Evolutionary conservation across 2,113 vertebrate species (phyloP).

Genomic region (Elanus axillaris): DNA sequence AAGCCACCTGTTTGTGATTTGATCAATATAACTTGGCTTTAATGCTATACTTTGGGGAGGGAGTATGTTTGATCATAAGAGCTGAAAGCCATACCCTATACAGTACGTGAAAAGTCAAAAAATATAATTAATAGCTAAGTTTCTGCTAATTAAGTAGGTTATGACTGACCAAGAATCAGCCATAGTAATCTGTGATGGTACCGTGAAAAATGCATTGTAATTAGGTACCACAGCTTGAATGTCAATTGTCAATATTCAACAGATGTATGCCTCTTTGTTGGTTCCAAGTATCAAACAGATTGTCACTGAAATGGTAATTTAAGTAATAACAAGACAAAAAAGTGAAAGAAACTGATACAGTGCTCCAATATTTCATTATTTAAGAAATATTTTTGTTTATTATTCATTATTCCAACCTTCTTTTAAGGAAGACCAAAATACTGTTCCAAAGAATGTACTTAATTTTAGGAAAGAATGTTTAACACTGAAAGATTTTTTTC

Average conservation of each 20-base stretch:
- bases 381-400: not conserved
- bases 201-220: conserved; percentile 34
- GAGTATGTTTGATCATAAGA: not conserved
- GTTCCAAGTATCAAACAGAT: not conserved
- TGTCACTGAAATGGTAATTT: not conserved
- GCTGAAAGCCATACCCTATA: not conserved
- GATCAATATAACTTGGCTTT: not conserved
- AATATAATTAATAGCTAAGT: not conserved
- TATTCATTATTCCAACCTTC: not conserved
- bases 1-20: not conserved
- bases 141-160: not conserved
- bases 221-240: conserved; percentile 3
- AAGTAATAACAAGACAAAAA: not conserved
- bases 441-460: not conserved
- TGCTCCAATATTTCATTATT: not conserved
- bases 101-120: not conserved
- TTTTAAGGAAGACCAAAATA: not conserved
- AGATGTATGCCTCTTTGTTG: not conserved
- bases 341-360: not conserved
- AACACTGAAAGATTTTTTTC: not conserved
- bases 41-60: not conserved
- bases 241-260: conserved; percentile 7
- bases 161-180: not conserved
- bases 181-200: not conserved
- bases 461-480: not conserved